Percentiles rank a stretch among this genome's conserved stretches.
phyloP scores from a whole-genome alignment of 2,797 vertebrate genomes.

The Helicolenus hilgendorfi region DNA sequence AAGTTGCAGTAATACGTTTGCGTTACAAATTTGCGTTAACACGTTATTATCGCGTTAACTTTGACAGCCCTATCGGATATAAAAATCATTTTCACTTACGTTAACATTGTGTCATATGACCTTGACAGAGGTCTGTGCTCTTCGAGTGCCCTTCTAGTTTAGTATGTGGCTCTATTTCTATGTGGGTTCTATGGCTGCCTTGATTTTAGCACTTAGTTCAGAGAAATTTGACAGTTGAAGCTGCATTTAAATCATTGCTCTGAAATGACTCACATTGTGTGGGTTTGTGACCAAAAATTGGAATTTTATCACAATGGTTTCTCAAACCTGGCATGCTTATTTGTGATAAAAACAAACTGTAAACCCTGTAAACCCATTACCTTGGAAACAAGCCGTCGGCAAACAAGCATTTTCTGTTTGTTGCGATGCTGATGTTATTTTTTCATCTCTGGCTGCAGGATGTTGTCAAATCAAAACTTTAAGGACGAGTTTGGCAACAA shows the following conservation, averaged over 20 bases:
- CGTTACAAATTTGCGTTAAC: too few relatives aligned
- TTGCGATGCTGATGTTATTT: constrained; percentile 38
- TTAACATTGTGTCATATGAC: not conserved
- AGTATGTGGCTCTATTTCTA: not conserved
- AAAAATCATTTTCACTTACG: not conserved
- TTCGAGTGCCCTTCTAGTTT: not conserved
- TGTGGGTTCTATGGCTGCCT: not conserved
- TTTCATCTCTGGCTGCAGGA: constrained; percentile 28
- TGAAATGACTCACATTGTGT: constrained; percentile 37
- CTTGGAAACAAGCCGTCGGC: constrained; percentile 49
- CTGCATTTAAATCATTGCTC: constrained; percentile 4
- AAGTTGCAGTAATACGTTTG: too few relatives aligned
- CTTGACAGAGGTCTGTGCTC: not conserved
- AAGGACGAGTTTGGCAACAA: constrained; percentile 3
- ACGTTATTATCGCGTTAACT: rapidly evolving
- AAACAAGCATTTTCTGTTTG: constrained; percentile 18
- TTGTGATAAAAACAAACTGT: constrained; percentile 41
- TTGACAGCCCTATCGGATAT: too few relatives aligned
- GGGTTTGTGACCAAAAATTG: constrained; percentile 30
- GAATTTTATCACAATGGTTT: constrained; percentile 17
- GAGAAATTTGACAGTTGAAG: not conserved
- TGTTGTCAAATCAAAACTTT: constrained; percentile 18
- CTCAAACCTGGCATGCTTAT: constrained; percentile 24
- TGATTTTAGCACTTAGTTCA: not conserved
- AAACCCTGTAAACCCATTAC: constrained; percentile 41